Base-by-base conservation (phyloP, 2,797 vertebrate species). In the Cuniculus paca region DNA sequence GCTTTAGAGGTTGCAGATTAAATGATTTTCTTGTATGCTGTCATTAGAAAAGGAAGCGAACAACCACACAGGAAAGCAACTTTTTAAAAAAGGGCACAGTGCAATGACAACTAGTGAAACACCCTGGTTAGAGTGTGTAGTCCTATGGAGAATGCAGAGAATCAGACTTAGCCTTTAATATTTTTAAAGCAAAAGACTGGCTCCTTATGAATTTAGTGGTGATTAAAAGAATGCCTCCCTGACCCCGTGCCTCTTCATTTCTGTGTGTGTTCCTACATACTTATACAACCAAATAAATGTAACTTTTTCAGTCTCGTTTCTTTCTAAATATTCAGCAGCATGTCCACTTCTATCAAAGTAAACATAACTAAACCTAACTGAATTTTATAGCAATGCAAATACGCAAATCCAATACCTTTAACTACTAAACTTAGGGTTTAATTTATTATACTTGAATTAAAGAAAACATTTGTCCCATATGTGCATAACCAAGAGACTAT, bases 341-440 rank as follows among this genome's bases (percentile, higher is more conserved):
- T 92, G 48, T 82, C 48, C 17, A 63, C 14, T 89, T 26, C 86
- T 78, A 54, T 93, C 52, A 80, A 83, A 91, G 36, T 74, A 88
- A 68, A 45, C 36, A 78, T 42, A 6, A 16, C 20, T 92, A 95
- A 82, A 94, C 4, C 16, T 52, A 31, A 85, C 3, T 31, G 28
- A 77, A 48, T 88, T 80, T 31, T 60, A 74, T 8, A 95, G 5
- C 12, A 77, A 87, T 34, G 52, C 20, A 90, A 95, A 93, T 68
- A 95, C 77, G 22, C 36, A 95, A 92, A 80, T 54, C 13, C 16
- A 48, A 84, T 65, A 72, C n/a, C 26, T 52, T 68, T 94, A 90
- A 93, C 50, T 93, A 90, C 36, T 68, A 85, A 90, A 84, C 50
- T 54, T 94, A 72, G 81, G 31, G 31, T 56, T 97, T 94, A 90